Percentiles rank a stretch among this genome's conserved stretches.
phyloP scores from a whole-genome alignment of 2,797 vertebrate genomes.

The Oophaga sylvatica region DNA sequence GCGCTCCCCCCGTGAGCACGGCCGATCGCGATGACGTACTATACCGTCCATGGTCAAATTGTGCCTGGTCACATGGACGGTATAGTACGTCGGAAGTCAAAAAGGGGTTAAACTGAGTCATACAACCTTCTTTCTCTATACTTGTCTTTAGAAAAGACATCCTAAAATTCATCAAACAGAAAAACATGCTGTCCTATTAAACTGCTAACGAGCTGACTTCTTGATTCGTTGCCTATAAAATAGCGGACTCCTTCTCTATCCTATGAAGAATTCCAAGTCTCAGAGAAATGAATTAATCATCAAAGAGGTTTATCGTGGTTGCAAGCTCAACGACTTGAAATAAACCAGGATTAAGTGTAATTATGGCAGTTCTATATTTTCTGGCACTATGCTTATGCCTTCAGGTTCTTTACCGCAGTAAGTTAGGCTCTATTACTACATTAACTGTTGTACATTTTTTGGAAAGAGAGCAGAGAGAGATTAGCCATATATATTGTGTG shows the following conservation, averaged over 20 bases:
- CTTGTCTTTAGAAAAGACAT: background rate
- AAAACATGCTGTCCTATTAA: slow-evolving; percentile 13
- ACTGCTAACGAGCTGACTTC: background rate
- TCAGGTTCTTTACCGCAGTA: slow-evolving; percentile 29
- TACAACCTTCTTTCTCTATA: background rate
- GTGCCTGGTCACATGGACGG: no score
- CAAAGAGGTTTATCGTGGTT: slow-evolving; percentile 47
- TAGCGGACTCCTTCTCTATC: slow-evolving; percentile 2
- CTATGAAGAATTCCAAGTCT: slow-evolving; percentile 43
- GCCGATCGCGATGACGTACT: no score
- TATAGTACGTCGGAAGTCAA: no score
- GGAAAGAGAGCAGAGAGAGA: background rate
- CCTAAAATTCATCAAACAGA: slow-evolving; percentile 21
- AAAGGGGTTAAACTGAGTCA: background rate
- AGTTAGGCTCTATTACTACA: slow-evolving; percentile 4
- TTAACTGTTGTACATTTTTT: slow-evolving; percentile 12
- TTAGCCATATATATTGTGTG: background rate
- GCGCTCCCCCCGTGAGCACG: no score
- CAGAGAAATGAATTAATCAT: slow-evolving; percentile 47
- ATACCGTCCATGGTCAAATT: no score
- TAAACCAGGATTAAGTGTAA: slow-evolving; percentile 48
- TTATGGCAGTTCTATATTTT: slow-evolving; percentile 39
- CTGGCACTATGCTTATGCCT: slow-evolving; percentile 38
- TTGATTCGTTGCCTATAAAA: slow-evolving; percentile 21
- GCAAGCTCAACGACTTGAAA: slow-evolving; percentile 40